Evolutionary conservation across 2,113 vertebrate species (phyloP), one percentile per base, ranked within the genome.

Genomic region (Calyptomena viridis): DNA sequence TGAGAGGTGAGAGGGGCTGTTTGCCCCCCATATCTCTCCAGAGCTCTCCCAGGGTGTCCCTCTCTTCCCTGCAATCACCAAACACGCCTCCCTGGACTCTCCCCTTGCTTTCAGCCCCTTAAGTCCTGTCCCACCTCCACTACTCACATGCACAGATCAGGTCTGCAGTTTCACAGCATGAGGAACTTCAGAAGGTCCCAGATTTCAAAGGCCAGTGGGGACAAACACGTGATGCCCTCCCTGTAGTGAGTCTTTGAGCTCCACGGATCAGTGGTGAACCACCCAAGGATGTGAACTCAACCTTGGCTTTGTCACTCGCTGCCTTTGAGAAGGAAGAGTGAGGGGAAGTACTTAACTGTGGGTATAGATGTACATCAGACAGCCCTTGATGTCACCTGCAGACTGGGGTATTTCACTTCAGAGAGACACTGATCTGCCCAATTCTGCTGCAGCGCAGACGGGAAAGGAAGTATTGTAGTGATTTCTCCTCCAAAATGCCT

Each of bases 1-100:
- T 60, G 44, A 49, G 46, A 78, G 9, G 19, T 1, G 2, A 22
- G 46, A 37, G 40, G 58, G 19, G 21, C 76, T 72, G 25, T 67
- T 35, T 49, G 56, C 21, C 40, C 33, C 42, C 55, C 4, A 1
- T 6, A 2, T 2, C 40, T 52, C 4, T 5, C 52, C 33, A 1
- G 10, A 30, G 27, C 47, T 69, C 31, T 74, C 30, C 50, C 0
- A 1, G 3, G 17, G 12, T 30, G n/a, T 12, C 60, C 7, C 1
- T 42, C 24, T 35, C 49, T n/a, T 19, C 50, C n/a, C n/a, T 23
- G 19, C 28, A 9, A 18, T 13, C 56, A 12, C 53, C 37, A 9
- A 31, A 73, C 2, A 23, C 69, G 35, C 44, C 39, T 71, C 40
- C 44, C 24, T 4, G 17, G 24, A 28, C 20, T 44, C 47, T 31